phyloP scores from a whole-genome alignment of 2,113 vertebrate species.

The Numida meleagris region DNA sequence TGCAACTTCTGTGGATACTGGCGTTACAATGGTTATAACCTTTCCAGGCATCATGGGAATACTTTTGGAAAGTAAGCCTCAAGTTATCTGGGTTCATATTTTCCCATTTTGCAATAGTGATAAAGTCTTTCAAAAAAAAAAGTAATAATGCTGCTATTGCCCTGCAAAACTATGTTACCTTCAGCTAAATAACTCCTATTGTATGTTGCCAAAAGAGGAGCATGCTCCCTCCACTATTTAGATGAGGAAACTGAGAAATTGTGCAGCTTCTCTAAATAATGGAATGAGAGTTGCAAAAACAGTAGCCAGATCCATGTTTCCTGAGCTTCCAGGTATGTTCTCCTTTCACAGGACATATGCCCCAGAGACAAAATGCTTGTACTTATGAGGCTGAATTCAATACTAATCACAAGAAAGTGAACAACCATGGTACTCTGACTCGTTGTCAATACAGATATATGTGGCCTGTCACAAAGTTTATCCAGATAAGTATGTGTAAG shows the following conservation, averaged over 20 bases:
- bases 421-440: background rate
- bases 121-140: background rate
- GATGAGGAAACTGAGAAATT: conserved; percentile 18
- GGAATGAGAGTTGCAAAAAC: background rate
- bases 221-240: background rate
- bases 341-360: background rate
- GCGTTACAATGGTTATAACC: background rate
- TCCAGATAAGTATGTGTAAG: background rate
- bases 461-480: background rate
- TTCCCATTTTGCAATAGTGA: background rate
- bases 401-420: background rate
- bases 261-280: background rate
- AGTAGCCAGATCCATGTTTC: background rate
- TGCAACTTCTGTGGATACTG: background rate
- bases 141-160: background rate
- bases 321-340: background rate
- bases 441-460: background rate
- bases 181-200: background rate
- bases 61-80: background rate
- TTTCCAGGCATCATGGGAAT: background rate
- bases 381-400: background rate
- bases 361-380: background rate
- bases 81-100: background rate
- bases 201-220: background rate
- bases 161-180: background rate